Conservation (phyloP, 1,140 invertebrate genomes). For the Eufriesea mexicana region DNA sequence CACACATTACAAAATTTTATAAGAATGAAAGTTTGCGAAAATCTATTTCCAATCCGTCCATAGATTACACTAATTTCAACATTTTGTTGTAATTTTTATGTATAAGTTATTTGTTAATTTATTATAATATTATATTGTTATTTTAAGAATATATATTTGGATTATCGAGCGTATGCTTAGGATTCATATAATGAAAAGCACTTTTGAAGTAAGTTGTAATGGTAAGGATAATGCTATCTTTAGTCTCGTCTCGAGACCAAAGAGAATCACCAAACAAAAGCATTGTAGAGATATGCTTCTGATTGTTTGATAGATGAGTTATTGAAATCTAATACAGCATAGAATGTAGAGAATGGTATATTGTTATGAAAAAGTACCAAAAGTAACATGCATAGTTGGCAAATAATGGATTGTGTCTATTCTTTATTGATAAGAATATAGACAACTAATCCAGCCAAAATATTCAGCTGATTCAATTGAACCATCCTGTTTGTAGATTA, state of each 20-base stretch:
- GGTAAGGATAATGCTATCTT: constrained; percentile 77
- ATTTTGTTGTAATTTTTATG: background rate
- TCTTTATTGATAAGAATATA: constrained; percentile 79
- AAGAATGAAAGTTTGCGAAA: background rate
- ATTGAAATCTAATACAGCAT: constrained; percentile 50
- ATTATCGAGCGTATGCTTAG: constrained; percentile 37
- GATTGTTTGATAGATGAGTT: constrained; percentile 60
- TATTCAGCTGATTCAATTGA: constrained; percentile 47
- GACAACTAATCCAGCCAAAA: constrained; percentile 76
- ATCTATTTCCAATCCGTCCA: constrained; percentile 54
- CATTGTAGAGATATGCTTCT: constrained; percentile 70
- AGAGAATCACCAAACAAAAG: constrained; percentile 74
- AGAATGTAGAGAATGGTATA: constrained; percentile 58
- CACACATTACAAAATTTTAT: background rate
- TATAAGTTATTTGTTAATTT: constrained; percentile 47
- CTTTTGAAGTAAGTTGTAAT: constrained; percentile 62
- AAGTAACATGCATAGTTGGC: constrained; percentile 61
- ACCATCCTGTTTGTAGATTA: constrained; percentile 47
- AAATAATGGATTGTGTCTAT: constrained; percentile 79
- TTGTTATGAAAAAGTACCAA: constrained; percentile 41
- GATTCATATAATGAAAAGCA: constrained; percentile 56
- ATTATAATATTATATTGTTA: constrained; percentile 44
- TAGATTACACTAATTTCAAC: background rate
- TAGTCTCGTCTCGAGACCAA: constrained; percentile 78
- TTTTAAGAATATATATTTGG: constrained; percentile 54